phyloP scores from a whole-genome alignment of 2,113 vertebrate genomes.

The Siniperca chuatsi region DNA sequence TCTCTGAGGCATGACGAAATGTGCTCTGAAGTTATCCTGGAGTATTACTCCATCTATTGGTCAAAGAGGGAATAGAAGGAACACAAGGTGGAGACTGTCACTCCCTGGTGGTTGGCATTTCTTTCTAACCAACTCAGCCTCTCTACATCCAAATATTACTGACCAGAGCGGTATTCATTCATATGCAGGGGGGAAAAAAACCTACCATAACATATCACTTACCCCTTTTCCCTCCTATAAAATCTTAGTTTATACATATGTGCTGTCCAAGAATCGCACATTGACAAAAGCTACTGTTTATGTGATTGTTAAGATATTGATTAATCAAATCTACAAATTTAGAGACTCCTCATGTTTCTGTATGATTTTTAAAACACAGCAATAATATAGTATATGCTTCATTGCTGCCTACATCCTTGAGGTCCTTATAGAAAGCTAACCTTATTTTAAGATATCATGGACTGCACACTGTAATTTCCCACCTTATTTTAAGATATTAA shows the following conservation, averaged over 20 bases:
- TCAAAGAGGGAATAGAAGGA: constrained; percentile 12
- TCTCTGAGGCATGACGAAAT: not conserved
- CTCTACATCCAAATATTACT: not conserved
- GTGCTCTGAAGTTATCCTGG: constrained; percentile 5
- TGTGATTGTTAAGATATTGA: not conserved
- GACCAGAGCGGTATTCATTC: not conserved
- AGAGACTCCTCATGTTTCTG: not conserved
- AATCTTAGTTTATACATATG: not conserved
- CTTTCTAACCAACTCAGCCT: not conserved
- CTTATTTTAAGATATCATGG: not conserved
- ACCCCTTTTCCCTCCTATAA: not conserved
- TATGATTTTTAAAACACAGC: not conserved
- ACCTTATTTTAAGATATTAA: not conserved
- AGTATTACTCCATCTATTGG: constrained; percentile 66
- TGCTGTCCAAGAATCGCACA: not conserved
- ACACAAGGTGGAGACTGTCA: not conserved
- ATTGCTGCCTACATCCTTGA: not conserved
- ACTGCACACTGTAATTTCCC: not conserved
- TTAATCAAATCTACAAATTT: not conserved
- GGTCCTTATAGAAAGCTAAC: not conserved
- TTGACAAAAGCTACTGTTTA: not conserved
- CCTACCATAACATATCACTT: not conserved
- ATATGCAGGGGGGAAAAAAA: not conserved
- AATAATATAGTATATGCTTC: not conserved
- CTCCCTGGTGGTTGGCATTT: not conserved